phyloP scores from a whole-genome alignment of 2,797 vertebrate species.

The Nyctibius grandis region DNA sequence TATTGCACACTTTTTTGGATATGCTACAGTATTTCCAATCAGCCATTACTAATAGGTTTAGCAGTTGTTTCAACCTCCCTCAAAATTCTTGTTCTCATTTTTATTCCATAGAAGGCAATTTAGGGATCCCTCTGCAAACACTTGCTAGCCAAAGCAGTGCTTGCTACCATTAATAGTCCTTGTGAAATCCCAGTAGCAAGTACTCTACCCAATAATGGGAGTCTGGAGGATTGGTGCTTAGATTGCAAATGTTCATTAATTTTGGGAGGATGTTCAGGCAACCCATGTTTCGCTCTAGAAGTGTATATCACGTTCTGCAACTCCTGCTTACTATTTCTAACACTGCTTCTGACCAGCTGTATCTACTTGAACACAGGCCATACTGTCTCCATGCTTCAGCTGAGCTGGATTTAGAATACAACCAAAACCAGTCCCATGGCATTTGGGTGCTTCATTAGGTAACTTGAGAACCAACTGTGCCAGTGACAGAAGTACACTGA shows the following conservation, averaged over 20 bases:
- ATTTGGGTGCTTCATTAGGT: neutral
- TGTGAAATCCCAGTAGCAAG: neutral
- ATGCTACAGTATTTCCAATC: slow-evolving; percentile 7
- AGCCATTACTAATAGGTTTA: slow-evolving; percentile 6
- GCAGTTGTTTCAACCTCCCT: slow-evolving; percentile 5
- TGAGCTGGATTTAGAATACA: neutral
- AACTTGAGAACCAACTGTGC: neutral
- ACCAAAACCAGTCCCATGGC: neutral
- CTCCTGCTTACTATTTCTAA: neutral
- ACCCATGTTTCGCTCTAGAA: neutral
- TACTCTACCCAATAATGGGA: neutral
- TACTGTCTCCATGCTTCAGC: neutral
- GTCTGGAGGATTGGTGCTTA: neutral
- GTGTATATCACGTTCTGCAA: neutral
- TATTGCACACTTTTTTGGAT: neutral
- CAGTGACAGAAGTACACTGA: neutral
- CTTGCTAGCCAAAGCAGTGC: neutral
- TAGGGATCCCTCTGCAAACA: neutral
- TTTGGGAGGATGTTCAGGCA: neutral
- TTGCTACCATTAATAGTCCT: neutral
- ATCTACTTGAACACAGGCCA: neutral
- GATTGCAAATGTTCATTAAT: neutral
- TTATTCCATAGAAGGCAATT: neutral
- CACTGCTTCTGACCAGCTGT: neutral
- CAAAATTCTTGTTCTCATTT: neutral